phyloP scores from a whole-genome alignment of 2,113 vertebrate genomes.

The Chrysemys picta region DNA sequence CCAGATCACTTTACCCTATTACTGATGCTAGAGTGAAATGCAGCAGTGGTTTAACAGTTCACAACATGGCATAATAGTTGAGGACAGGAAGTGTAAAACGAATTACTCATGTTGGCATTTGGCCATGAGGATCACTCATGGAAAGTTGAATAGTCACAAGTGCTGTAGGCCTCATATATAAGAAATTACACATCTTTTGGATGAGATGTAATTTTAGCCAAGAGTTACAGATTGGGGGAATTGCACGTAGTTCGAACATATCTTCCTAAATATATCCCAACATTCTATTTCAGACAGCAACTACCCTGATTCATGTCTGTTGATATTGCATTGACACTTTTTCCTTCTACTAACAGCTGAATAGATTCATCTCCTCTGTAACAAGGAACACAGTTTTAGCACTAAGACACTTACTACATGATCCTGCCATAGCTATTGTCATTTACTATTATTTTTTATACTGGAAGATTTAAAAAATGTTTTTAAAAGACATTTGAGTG shows the following conservation, averaged over 20 bases:
- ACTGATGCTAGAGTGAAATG: neutral
- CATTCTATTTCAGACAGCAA: neutral
- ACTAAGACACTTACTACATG: neutral
- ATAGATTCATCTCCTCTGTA: neutral
- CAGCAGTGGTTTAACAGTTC: neutral
- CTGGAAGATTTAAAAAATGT: neutral
- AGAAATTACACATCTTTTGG: too few species aligned
- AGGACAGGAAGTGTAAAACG: neutral
- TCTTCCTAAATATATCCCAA: neutral
- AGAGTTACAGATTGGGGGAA: neutral
- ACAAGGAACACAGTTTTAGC: neutral
- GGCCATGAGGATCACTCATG: neutral
- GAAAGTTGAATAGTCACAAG: neutral
- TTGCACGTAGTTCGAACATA: neutral
- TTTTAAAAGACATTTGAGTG: neutral
- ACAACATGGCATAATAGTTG: neutral
- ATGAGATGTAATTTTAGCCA: neutral
- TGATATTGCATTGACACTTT: neutral
- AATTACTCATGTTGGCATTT: neutral
- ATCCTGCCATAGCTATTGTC: neutral
- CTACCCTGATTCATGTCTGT: neutral
- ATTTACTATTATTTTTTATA: neutral
- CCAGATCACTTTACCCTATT: neutral
- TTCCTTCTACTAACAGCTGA: neutral
- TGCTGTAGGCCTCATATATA: neutral